Evolutionary conservation across 2,888 invertebrate genomes (phyloP).

Genomic region (Caenorhabditis panamensis): DNA sequence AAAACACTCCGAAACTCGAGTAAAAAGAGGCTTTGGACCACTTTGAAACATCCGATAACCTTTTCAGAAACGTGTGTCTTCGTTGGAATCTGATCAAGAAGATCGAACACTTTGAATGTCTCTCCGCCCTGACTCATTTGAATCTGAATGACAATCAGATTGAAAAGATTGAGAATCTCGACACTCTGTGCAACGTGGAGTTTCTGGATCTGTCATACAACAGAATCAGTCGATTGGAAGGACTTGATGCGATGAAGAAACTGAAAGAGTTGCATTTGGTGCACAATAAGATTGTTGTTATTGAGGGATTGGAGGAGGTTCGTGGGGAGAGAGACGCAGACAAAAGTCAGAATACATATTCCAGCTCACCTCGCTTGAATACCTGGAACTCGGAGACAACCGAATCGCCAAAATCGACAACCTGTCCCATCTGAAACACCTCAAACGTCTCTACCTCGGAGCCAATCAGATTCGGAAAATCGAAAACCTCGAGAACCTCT

Average conservation of each 20-base stretch:
- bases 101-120: constrained; percentile 90
- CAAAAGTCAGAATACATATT: no score
- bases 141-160: constrained; percentile 94
- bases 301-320: constrained; percentile 84
- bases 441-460: constrained; percentile 87
- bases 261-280: constrained; percentile 82
- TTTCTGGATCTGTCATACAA: constrained; percentile 96
- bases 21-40: constrained; percentile 4
- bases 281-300: constrained; percentile 83
- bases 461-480: constrained; percentile 95
- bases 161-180: constrained; percentile 90
- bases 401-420: constrained; percentile 84
- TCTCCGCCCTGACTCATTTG: constrained; percentile 87
- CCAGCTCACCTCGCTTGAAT: constrained; percentile 85
- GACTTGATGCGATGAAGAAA: constrained; percentile 80
- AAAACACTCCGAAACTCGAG: constrained; percentile 37
- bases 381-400: constrained; percentile 95
- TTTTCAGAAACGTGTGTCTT: constrained; percentile 60
- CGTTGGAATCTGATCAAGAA: constrained; percentile 96
- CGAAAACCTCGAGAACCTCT: constrained; percentile 74
- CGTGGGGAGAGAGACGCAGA: no score
- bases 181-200: constrained; percentile 91
- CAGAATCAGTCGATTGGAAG: constrained; percentile 84
- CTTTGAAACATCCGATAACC: not conserved
- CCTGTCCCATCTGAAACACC: constrained; percentile 40